Conservation (phyloP, 2,888 invertebrate genomes). For the Drosophila neotestacea region DNA sequence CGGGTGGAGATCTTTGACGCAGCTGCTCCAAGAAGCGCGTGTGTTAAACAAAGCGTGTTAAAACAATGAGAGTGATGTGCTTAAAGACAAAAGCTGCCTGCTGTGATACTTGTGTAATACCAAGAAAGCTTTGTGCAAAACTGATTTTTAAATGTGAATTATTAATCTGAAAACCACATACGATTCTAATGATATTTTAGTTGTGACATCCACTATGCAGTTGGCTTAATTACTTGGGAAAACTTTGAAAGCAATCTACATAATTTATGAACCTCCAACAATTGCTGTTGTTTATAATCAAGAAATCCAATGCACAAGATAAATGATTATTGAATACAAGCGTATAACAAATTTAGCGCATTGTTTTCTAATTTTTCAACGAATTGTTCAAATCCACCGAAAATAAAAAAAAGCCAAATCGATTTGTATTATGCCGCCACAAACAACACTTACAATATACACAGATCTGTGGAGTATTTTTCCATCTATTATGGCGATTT, state of each 20-base stretch:
- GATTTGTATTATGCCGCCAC: constrained; percentile 51
- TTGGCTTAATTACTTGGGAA: constrained; percentile 7
- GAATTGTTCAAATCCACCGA: constrained; percentile 56
- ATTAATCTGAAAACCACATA: not conserved
- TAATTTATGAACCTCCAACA: constrained; percentile 59
- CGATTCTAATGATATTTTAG: not conserved
- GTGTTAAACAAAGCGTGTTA: constrained; percentile 35
- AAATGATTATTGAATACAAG: constrained; percentile 73
- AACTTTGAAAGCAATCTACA: constrained; percentile 40
- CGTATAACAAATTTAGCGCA: constrained; percentile 68
- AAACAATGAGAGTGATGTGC: constrained; percentile 33
- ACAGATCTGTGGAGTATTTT: constrained; percentile 9
- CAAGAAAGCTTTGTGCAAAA: not conserved
- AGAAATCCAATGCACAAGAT: constrained; percentile 64
- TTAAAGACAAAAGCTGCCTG: constrained; percentile 52
- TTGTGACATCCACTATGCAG: constrained; percentile 9
- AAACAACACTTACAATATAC: constrained; percentile 38
- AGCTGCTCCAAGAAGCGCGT: constrained; percentile 29
- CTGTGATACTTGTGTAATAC: constrained; percentile 20
- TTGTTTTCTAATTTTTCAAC: constrained; percentile 65
- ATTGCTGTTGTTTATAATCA: constrained; percentile 63
- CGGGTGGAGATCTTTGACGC: constrained; percentile 39
- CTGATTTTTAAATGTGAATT: not conserved
- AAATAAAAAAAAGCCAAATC: constrained; percentile 51
- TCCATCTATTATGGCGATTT: constrained; percentile 41